Evolutionary conservation across 1,140 invertebrate species (phyloP).

Genomic region (Plectrocnemia conspersa): DNA sequence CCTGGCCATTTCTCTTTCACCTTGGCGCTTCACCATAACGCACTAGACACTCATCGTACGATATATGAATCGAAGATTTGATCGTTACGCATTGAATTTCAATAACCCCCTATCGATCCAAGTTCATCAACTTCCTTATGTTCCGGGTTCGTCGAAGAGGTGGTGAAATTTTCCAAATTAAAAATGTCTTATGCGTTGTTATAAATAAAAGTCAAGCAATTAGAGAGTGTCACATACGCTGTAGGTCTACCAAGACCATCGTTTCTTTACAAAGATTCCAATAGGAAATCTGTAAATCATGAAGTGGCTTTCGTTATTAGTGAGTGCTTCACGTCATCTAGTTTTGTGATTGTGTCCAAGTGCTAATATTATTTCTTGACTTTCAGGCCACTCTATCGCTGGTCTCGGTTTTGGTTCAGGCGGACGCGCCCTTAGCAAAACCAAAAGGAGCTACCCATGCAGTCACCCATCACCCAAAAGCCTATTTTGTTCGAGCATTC

Average conservation of each 20-base stretch:
- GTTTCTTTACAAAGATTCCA: too few species aligned
- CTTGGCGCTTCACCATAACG: conserved; percentile 16
- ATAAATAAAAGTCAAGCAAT: conserved; percentile 32
- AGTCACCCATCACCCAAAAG: background rate
- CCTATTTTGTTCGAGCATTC: conserved; percentile 25
- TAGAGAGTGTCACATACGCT: conserved; percentile 30
- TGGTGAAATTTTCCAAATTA: conserved; percentile 29
- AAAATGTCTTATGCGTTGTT: conserved; percentile 26
- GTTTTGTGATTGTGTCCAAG: background rate
- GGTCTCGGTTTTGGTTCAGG: conserved; percentile 36
- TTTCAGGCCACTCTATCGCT: conserved; percentile 45
- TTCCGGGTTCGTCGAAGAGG: conserved; percentile 22
- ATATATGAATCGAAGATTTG: conserved; percentile 4
- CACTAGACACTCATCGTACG: conserved; percentile 3
- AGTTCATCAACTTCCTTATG: background rate
- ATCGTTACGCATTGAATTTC: conserved; percentile 8
- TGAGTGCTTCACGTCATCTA: conserved; percentile 18
- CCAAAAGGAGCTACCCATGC: conserved; percentile 28
- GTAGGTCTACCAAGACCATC: background rate
- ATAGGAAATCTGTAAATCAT: too few species aligned
- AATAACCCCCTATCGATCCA: background rate
- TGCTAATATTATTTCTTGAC: conserved; percentile 18
- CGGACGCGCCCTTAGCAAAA: conserved; percentile 39
- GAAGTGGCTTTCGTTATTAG: conserved; percentile 29
- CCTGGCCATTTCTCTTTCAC: conserved; percentile 22